Evolutionary conservation across 2,113 vertebrate species (phyloP), one percentile per base, ranked within the genome.

Genomic region (Falcunculus frontatus): DNA sequence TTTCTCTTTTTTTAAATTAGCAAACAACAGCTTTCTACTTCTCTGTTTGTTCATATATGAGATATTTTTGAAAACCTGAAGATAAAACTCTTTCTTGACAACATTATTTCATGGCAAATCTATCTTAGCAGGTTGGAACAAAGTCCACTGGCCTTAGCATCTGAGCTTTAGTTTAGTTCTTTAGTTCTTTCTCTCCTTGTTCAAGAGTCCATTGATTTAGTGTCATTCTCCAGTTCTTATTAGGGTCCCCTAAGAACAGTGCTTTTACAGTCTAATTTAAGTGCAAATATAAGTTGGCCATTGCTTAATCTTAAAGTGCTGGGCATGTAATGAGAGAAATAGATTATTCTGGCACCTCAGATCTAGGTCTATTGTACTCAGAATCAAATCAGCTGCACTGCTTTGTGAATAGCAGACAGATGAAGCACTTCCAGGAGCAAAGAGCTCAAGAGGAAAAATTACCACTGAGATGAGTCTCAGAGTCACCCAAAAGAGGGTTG

Each of bases 281-380:
- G 26, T 60, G 29, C 69, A 93, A 53, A 60, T 70, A 13, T 64
- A 84, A 96, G 17, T 76, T 9, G 6, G 46, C 11, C 27, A 55
- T 87, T 84, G 75, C 41, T 77, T 93, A 83, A 76, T 75, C 80
- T 96, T 93, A 88, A 94, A 63, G 91, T 78, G 56, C 26, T 87
- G 62, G 47, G 25, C 42, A 77, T 59, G 56, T 67, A 81, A 80
- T 49, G 52, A 79, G 50, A 89, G 35, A 50, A 92, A 78, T 11
- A 62, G 67, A 87, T 93, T 94, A 93, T 80, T 89, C 72, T 75
- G 44, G 77, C 64, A 93, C 29, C 39, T 63, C 67, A 93, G n/a
- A 55, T 65, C 41, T 27, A 55, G 16, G 13, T 72, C 46, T 12
- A 16, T 65, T 42, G 53, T 35, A 65, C 79, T 63, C 85, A 63